phyloP scores from a whole-genome alignment of 2,888 invertebrate genomes.

The Scaeva pyrastri region DNA sequence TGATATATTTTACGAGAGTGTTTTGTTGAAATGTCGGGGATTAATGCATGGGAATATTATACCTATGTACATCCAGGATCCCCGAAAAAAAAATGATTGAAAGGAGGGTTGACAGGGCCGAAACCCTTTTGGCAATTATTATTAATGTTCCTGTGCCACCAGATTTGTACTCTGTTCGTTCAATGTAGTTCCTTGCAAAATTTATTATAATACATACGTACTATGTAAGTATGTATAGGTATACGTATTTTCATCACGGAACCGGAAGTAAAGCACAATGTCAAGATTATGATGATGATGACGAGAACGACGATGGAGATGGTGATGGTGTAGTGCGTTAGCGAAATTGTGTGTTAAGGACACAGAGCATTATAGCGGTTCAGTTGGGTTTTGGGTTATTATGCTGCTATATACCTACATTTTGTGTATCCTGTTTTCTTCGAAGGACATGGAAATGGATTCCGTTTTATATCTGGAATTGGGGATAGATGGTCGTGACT shows the following conservation, averaged over 20 bases:
- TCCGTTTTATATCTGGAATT: not conserved
- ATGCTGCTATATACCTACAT: not conserved
- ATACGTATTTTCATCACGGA: slow-evolving; percentile 56
- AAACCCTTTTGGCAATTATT: slow-evolving; percentile 61
- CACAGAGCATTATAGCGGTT: not conserved
- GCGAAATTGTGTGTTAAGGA: slow-evolving; percentile 16
- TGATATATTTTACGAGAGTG: slow-evolving; percentile 6
- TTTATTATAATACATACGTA: too few relatives aligned
- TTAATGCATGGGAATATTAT: slow-evolving; percentile 11
- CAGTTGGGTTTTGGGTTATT: not conserved
- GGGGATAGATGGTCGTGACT: not conserved
- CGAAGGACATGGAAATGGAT: slow-evolving; percentile 18
- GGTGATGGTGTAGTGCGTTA: slow-evolving; percentile 4
- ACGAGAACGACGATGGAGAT: too few relatives aligned
- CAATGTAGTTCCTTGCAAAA: not conserved
- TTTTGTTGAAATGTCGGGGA: not conserved
- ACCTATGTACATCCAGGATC: not conserved
- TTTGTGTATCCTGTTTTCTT: not conserved
- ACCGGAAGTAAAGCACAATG: slow-evolving; percentile 58
- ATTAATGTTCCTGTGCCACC: slow-evolving; percentile 60
- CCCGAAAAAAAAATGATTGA: slow-evolving; percentile 49
- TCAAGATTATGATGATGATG: not conserved
- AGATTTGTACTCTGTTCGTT: slow-evolving; percentile 49
- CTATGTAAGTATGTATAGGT: too few relatives aligned
- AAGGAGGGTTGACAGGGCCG: slow-evolving; percentile 53